A percentile compares a stretch with the other conserved stretches of the same genome.
Evolutionary conservation across 2,888 invertebrate genomes (phyloP).

Genomic region (Idaea straminata): DNA sequence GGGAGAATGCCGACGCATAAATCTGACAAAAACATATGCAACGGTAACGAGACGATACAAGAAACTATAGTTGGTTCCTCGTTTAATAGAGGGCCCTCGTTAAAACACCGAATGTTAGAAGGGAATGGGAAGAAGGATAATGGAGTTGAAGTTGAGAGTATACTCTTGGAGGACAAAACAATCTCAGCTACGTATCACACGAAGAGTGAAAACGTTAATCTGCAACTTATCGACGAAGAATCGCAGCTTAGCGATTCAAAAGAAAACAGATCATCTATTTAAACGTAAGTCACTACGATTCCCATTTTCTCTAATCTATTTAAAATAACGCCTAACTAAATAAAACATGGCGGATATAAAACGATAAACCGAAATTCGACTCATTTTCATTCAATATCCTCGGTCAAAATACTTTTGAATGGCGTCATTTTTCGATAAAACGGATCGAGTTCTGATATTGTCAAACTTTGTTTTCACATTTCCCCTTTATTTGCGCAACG

Average conservation of each 20-base stretch:
- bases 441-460: constrained; percentile 8
- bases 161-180: constrained; percentile 71
- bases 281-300: constrained; percentile 50
- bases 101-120: constrained; percentile 45
- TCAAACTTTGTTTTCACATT: constrained; percentile 24
- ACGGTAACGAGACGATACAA: constrained; percentile 87
- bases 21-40: constrained; percentile 84
- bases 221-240: constrained; percentile 70
- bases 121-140: constrained; percentile 32
- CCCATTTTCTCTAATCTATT: constrained; percentile 1
- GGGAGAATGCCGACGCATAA: constrained; percentile 73
- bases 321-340: neutral
- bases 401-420: neutral
- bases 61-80: constrained; percentile 82
- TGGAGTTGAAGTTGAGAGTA: constrained; percentile 80
- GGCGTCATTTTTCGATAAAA: neutral
- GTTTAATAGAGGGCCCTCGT: constrained; percentile 75
- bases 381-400: neutral
- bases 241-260: constrained; percentile 59
- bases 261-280: constrained; percentile 49
- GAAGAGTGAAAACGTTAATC: constrained; percentile 61
- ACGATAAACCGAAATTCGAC: neutral
- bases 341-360: neutral
- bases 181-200: constrained; percentile 60
- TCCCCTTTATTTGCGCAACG: constrained; percentile 32